Evolutionary conservation across 2,113 vertebrate species (phyloP).

Genomic region (Scalopus aquaticus): DNA sequence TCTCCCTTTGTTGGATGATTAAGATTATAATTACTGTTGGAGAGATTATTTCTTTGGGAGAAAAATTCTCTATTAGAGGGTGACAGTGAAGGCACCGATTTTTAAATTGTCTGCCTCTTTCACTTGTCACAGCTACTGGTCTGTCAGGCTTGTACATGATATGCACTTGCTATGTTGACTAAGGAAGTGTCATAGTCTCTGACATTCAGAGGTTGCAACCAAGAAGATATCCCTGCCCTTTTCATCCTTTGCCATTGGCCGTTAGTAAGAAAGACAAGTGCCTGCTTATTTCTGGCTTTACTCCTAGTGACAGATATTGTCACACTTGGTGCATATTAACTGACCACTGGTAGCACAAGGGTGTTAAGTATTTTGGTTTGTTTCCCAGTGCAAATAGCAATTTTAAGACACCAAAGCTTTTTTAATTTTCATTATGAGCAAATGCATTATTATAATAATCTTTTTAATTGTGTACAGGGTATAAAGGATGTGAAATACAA

Average conservation of each 20-base stretch:
- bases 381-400: background rate
- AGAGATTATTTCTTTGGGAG: background rate
- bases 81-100: background rate
- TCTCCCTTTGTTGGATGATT: background rate
- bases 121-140: background rate
- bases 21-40: slow-evolving; percentile 13
- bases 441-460: background rate
- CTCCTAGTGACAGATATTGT: background rate
- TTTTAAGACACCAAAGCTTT: slow-evolving; percentile 7
- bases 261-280: background rate
- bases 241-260: background rate
- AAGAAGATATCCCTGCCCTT: background rate
- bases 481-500: slow-evolving; percentile 13
- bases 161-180: background rate
- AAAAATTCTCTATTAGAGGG: background rate
- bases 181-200: slow-evolving; percentile 15
- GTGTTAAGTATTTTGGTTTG: background rate
- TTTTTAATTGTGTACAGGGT: slow-evolving; percentile 10
- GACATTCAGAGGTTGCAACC: background rate
- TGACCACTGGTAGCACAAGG: slow-evolving; percentile 32
- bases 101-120: background rate
- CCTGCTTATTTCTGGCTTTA: background rate
- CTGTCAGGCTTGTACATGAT: background rate
- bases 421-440: slow-evolving; percentile 41
- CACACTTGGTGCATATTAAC: background rate